Evolutionary conservation across 2,888 invertebrate genomes (phyloP).

Genomic region (Atrina japonica): DNA sequence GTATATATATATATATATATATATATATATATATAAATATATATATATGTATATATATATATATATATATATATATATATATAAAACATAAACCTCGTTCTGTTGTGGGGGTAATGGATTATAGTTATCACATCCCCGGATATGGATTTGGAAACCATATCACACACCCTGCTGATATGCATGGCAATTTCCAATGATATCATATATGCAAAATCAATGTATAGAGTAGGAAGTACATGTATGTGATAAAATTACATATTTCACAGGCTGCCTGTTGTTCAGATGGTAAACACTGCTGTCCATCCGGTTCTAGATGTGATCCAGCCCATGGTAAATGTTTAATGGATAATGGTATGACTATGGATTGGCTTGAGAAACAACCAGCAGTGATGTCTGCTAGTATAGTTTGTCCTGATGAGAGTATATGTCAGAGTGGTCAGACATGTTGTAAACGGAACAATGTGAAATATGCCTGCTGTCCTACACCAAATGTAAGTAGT

Average conservation of each 20-base stretch:
- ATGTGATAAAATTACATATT: background rate
- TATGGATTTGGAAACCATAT: too few relatives aligned
- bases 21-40: too few relatives aligned
- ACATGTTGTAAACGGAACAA: slow-evolving; percentile 61
- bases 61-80: too few relatives aligned
- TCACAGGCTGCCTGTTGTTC: slow-evolving; percentile 68
- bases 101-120: too few relatives aligned
- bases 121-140: too few relatives aligned
- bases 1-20: too few relatives aligned
- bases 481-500: slow-evolving; percentile 45
- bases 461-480: slow-evolving; percentile 67
- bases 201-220: too few relatives aligned
- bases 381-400: background rate
- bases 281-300: slow-evolving; percentile 72
- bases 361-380: slow-evolving; percentile 35
- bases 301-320: slow-evolving; percentile 51
- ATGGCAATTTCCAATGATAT: too few relatives aligned
- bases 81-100: too few relatives aligned
- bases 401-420: slow-evolving; percentile 40
- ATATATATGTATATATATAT: too few relatives aligned
- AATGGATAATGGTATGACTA: background rate
- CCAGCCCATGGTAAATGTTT: slow-evolving; percentile 35
- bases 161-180: too few relatives aligned
- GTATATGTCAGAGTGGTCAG: slow-evolving; percentile 57
- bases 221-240: background rate